Conservation (phyloP, 2,113 vertebrate species). For the Gulo gulo region DNA sequence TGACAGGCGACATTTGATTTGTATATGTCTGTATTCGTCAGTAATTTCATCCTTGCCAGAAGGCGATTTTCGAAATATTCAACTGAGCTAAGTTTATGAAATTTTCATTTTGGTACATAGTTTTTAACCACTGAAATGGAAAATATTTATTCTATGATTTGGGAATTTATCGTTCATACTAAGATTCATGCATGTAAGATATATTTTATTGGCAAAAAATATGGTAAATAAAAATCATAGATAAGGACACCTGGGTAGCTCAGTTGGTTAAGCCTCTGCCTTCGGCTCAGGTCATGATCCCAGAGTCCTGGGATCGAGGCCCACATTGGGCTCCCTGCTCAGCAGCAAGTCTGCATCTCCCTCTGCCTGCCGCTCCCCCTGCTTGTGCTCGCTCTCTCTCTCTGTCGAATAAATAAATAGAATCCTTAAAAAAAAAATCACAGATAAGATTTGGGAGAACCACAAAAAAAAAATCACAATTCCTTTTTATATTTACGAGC, state of each 20-base stretch:
- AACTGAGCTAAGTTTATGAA: not conserved
- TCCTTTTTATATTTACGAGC: not conserved
- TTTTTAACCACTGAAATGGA: not conserved
- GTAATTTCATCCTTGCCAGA: not conserved
- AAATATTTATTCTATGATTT: constrained; percentile 7
- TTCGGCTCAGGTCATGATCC: no score
- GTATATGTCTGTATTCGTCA: not conserved
- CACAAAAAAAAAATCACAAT: not conserved
- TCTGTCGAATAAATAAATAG: no score
- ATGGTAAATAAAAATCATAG: not conserved
- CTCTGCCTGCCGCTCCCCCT: no score
- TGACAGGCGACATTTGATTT: not conserved
- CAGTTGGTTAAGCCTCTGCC: no score
- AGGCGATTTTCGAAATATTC: not conserved
- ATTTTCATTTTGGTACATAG: not conserved
- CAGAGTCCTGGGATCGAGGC: no score
- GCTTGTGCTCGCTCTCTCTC: no score
- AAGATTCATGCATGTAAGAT: not conserved
- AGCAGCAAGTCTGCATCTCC: no score
- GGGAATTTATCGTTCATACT: not conserved
- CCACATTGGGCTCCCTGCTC: no score
- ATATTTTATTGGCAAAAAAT: not conserved
- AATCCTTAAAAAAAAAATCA: not conserved
- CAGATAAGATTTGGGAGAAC: not conserved
- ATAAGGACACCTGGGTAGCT: not conserved